Evolutionary conservation across 2,888 invertebrate species (phyloP).

Genomic region (Chorisops tibialis): DNA sequence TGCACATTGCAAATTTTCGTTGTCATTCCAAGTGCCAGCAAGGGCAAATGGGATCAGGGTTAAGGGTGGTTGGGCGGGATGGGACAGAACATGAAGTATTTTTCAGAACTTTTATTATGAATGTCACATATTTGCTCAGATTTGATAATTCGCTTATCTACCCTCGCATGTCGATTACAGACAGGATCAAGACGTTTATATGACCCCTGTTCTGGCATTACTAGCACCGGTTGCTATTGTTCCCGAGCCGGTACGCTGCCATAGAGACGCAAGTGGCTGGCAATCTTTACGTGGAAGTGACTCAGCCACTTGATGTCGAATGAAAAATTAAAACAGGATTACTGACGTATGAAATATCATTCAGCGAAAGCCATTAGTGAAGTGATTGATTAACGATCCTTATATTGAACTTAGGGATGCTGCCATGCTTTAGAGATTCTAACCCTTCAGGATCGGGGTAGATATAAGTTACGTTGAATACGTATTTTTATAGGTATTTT

Average conservation of each 20-base stretch:
- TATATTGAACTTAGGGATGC: background rate
- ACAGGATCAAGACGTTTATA: conserved; percentile 34
- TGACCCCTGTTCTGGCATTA: conserved; percentile 19
- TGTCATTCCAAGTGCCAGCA: background rate
- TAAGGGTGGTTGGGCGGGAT: background rate
- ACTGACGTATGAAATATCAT: conserved; percentile 29
- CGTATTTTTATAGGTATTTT: too few relatives aligned
- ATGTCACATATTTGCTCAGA: conserved; percentile 33
- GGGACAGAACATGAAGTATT: background rate
- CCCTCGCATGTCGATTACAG: conserved; percentile 32
- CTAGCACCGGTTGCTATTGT: background rate
- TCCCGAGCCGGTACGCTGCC: background rate
- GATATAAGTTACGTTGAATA: too few relatives aligned
- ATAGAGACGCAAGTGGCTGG: background rate
- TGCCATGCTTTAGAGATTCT: background rate
- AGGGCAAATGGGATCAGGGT: background rate
- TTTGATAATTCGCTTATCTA: conserved; percentile 35
- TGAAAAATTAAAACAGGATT: conserved; percentile 32
- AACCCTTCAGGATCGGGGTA: background rate
- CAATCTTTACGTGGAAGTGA: conserved; percentile 16
- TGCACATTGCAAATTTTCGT: conserved; percentile 24
- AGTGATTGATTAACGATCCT: conserved; percentile 28
- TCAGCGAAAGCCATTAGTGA: conserved; percentile 19
- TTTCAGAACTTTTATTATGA: conserved; percentile 24
- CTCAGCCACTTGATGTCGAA: conserved; percentile 25